Evolutionary conservation across 2,113 vertebrate species (phyloP), one percentile per base, ranked within the genome.

Genomic region (Ciconia stormi): DNA sequence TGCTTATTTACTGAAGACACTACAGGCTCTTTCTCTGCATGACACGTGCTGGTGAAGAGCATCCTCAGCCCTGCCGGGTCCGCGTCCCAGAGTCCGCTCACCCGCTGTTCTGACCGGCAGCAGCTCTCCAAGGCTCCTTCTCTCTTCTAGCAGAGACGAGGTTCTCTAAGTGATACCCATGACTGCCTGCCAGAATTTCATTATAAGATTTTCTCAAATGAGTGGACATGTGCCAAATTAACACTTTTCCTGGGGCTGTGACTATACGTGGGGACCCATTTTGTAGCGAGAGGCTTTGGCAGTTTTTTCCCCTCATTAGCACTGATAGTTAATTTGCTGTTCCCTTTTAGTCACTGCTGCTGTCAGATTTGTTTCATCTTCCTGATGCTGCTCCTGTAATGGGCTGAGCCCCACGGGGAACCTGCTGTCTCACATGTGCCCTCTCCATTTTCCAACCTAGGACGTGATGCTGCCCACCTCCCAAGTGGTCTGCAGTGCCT

Each of bases 1-100:
- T 66, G 15, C 40, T n/a, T 36, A 27, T 42, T 71, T 55, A 17
- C 27, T 23, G 29, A 47, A 44, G 52, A 21, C 23, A 9, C 36
- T 19, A 7, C 56, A 18, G 44, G 21, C 40, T 55, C 8, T 73
- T 62, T 30, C 65, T 62, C 42, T 69, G 42, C 3, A 11, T 9
- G 42, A 46, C 55, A 15, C 0, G 0, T 29, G 36, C 47, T 49
- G 59, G 32, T 56, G 65, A 47, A 29, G 19, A 63, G 22, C 66
- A 44, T 87, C 38, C 19, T 67, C 47, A 38, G 67, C 49, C 34
- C 38, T 53, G 44, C 16, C 2, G 1, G 34, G 17, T 70, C 55
- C 1, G 0, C 6, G 13, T n/a, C 62, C 55, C 55, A 11, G 36
- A 6, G 47, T 46, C 53, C 0, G 4, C 23, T 70, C 38, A 9